Evolutionary conservation across 92 coral and sea anemone species (phyloP), one percentile per base, ranked within the genome.

Genomic region (Hydrozoanthus gracilis): DNA sequence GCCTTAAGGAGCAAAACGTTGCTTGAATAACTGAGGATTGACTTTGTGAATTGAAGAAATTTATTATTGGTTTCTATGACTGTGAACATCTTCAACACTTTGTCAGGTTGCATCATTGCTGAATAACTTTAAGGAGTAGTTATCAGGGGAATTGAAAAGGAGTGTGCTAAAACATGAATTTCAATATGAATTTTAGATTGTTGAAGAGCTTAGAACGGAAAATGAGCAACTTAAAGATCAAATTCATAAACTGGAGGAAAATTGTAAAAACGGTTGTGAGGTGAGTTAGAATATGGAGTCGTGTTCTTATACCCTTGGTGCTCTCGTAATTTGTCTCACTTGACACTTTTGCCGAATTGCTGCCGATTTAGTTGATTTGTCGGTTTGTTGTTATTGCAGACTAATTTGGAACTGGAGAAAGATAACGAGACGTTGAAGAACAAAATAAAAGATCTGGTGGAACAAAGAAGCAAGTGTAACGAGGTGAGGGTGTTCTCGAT

Each of bases 361-460:
- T 7, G 35, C 7, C 35, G 18, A 66, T 7, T 7, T 52, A 3
- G 2, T 8, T 52, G 12, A 8, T 6, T 7, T 52, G 8, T 7
- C 9, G 2, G 39, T 27, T 52, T 7, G 9, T 5, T 58, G 15
- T 58, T 58, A 58, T 58, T 58, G 15, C 87, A 91, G 94, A 87
- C 51, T 69, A 72, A 70, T 61, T 64, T 79, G 49, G 93, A 89
- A 45, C 71, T 93, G 27, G 86, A 82, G 27, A 73, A 82, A 8
- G 93, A 93, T 83, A 93, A 87, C 68, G 91, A 88, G 20, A 74
- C 51, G 64, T 88, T 91, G 44, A 86, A 65, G 79, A 77, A 60
- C 44, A 67, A 91, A 72, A 75, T 89, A 20, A 80, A 73, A 65
- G 89, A 89, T 7, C 85, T 93, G 56, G 92, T 91, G 76, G 79